These are phyloP conservation scores for Umimayanthus chanpuru DNA, from an alignment of 92 coral and sea anemone genomes.

Conservation along the genomic window DNA sequence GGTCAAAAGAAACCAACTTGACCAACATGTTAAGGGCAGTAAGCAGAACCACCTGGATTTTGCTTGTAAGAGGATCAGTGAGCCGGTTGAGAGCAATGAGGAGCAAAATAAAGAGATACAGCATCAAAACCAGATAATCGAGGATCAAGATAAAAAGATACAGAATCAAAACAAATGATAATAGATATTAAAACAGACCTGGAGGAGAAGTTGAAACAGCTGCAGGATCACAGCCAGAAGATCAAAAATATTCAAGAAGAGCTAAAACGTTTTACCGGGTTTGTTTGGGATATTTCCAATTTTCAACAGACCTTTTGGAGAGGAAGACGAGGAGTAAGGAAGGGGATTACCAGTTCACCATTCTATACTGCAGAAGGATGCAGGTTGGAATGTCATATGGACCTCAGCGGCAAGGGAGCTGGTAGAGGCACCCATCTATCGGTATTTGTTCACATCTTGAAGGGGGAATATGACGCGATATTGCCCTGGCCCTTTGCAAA, in stretches of 20 bases:
- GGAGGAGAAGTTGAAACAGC: not conserved
- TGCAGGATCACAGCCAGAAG: not conserved
- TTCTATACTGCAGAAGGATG: constrained; percentile 61
- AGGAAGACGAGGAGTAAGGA: constrained; percentile 11
- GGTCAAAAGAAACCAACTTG: not conserved
- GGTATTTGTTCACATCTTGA: constrained; percentile 35
- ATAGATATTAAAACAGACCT: not conserved
- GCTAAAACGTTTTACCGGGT: not conserved
- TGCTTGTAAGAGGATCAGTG: not conserved
- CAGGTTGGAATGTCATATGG: constrained; percentile 32
- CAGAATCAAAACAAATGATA: not conserved
- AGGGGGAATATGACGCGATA: constrained; percentile 63
- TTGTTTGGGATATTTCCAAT: constrained; percentile 54
- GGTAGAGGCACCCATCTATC: constrained; percentile 49
- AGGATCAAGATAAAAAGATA: not conserved
- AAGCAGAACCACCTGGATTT: not conserved
- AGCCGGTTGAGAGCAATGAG: not conserved
- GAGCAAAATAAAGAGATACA: not conserved
- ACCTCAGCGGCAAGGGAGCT: constrained; percentile 49
- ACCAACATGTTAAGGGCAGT: not conserved
- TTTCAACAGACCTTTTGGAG: not conserved
- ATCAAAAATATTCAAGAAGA: no score
- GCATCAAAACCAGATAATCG: not conserved
- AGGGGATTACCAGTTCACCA: constrained; percentile 40
- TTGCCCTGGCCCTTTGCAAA: constrained; percentile 66